Conservation (phyloP, 2,888 invertebrate species). For the Cotesia congregata region DNA sequence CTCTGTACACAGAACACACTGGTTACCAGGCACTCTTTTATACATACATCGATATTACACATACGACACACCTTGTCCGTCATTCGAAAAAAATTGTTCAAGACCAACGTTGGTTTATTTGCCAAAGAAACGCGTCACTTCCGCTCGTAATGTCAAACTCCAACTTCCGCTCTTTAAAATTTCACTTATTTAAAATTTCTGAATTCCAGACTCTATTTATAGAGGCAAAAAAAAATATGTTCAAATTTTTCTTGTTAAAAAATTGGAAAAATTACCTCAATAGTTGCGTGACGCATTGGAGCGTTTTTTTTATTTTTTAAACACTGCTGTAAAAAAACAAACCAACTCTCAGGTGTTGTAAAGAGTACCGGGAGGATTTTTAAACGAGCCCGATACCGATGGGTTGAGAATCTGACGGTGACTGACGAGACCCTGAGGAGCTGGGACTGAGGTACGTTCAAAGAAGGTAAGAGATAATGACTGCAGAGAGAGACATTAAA, state of each 20-base stretch:
- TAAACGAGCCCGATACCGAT: conserved; percentile 24
- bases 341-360: too few relatives aligned
- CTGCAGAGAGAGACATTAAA: conserved; percentile 10
- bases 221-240: neutral
- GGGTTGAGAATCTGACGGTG: conserved; percentile 45
- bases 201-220: too few relatives aligned
- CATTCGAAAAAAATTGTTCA: conserved; percentile 56
- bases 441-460: conserved; percentile 40
- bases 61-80: conserved; percentile 68
- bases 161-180: conserved; percentile 63
- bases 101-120: conserved; percentile 58
- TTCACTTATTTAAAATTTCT: neutral
- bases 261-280: conserved; percentile 52
- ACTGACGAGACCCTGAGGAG: conserved; percentile 47
- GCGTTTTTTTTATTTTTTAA: neutral
- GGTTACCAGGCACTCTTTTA: conserved; percentile 40
- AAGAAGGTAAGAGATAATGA: conserved; percentile 21
- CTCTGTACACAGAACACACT: conserved; percentile 42
- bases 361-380: too few relatives aligned
- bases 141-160: conserved; percentile 69
- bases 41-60: conserved; percentile 51
- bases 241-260: conserved; percentile 11
- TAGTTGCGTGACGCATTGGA: conserved; percentile 59
- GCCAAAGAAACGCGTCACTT: conserved; percentile 64
- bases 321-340: neutral